These are phyloP conservation scores for Coregonus sp. DNA, from an alignment of 2,797 vertebrate species.

Conservation along the genomic window DNA sequence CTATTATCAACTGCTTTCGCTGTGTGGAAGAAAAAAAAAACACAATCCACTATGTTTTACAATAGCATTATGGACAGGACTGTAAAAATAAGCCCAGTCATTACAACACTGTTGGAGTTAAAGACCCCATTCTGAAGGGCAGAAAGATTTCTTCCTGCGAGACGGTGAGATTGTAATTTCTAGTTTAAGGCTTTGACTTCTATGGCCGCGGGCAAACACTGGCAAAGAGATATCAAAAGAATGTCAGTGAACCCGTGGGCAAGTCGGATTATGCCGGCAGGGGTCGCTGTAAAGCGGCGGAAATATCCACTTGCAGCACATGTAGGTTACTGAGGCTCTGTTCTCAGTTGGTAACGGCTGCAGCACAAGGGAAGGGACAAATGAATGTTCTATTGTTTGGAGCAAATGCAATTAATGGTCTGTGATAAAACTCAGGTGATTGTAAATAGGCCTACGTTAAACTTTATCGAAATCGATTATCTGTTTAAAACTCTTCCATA, in stretches of 20 bases:
- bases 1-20: neutral
- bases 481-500: conserved; percentile 8
- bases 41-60: neutral
- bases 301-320: conserved; percentile 30
- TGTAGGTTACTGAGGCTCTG: neutral
- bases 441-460: conserved; percentile 20
- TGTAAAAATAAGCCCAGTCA: conserved; percentile 6
- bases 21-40: neutral
- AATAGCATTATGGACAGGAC: conserved; percentile 1
- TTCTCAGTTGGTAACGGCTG: conserved; percentile 32
- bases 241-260: conserved; percentile 30
- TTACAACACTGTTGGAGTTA: conserved; percentile 17
- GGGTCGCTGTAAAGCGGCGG: conserved; percentile 72
- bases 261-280: conserved; percentile 61
- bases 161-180: conserved; percentile 55
- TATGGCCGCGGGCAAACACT: conserved; percentile 65
- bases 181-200: conserved; percentile 62
- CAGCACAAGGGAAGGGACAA: conserved; percentile 45
- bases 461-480: conserved; percentile 28
- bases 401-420: conserved; percentile 26
- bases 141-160: conserved; percentile 41
- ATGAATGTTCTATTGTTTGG: conserved; percentile 50
- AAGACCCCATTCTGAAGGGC: conserved; percentile 37
- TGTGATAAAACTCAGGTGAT: conserved; percentile 26
- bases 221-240: conserved; percentile 46